Evolutionary conservation across 2,888 invertebrate species (phyloP).

Genomic region (Geotrupes spiniger): DNA sequence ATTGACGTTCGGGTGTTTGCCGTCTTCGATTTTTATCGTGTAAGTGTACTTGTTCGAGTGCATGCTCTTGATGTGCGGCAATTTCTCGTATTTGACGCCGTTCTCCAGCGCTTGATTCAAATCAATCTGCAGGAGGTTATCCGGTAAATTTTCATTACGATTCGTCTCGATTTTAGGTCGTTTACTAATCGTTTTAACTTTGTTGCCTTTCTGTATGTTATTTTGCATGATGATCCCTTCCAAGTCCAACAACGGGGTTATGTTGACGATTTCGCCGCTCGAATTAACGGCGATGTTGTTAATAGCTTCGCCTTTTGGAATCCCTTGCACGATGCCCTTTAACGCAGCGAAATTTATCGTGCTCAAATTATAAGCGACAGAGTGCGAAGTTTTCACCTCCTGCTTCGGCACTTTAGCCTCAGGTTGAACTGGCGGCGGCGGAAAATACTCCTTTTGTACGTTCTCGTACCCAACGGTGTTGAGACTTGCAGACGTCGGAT

Average conservation of each 20-base stretch:
- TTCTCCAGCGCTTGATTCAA: constrained; percentile 33
- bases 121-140: constrained; percentile 40
- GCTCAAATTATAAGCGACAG: constrained; percentile 39
- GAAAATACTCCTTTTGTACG: constrained; percentile 11
- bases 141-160: constrained; percentile 13
- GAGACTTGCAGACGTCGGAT: neutral
- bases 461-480: constrained; percentile 12
- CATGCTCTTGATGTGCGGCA: constrained; percentile 33
- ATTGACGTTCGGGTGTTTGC: constrained; percentile 12
- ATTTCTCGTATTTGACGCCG: constrained; percentile 31
- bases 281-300: constrained; percentile 44
- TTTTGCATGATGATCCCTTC: constrained; percentile 36
- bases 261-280: constrained; percentile 45
- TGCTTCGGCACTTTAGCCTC: constrained; percentile 23
- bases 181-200: constrained; percentile 11
- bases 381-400: constrained; percentile 30
- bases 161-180: constrained; percentile 11
- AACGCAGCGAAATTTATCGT: constrained; percentile 36
- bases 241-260: constrained; percentile 40
- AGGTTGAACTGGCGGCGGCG: constrained; percentile 21
- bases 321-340: constrained; percentile 33
- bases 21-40: constrained; percentile 32
- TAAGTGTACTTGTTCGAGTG: constrained; percentile 34
- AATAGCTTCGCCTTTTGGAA: constrained; percentile 35
- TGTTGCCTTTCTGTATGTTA: constrained; percentile 17